phyloP scores from a whole-genome alignment of 2,888 invertebrate genomes.

The Suillia variegata region DNA sequence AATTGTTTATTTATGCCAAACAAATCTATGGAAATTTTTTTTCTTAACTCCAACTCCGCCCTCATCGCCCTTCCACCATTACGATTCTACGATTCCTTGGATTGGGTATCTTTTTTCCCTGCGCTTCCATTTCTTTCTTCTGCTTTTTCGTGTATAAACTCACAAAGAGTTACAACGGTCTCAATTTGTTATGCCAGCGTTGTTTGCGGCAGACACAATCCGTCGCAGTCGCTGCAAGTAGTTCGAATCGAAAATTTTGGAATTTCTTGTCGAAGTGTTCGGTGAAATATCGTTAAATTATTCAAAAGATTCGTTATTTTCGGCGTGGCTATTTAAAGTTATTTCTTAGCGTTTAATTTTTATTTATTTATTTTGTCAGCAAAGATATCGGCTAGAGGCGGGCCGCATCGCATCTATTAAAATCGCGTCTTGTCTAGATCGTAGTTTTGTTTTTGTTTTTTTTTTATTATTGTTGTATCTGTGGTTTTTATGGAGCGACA shows the following conservation, averaged over 20 bases:
- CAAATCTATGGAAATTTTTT: conserved; percentile 27
- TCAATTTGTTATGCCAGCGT: conserved; percentile 50
- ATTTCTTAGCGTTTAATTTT: background rate
- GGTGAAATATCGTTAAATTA: conserved; percentile 13
- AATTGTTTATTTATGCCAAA: conserved; percentile 51
- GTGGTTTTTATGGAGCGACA: too few species aligned
- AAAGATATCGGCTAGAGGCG: background rate
- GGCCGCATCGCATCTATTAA: background rate
- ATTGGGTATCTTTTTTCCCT: too few species aligned
- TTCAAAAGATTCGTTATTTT: background rate
- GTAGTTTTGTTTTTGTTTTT: background rate
- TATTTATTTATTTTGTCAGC: background rate
- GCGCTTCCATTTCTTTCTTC: conserved; percentile 12
- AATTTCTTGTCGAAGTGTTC: background rate
- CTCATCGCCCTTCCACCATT: background rate
- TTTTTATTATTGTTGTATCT: too few species aligned
- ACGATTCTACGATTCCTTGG: too few species aligned
- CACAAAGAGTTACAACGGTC: conserved; percentile 14
- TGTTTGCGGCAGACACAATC: conserved; percentile 24
- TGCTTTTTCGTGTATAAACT: background rate
- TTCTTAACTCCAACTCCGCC: conserved; percentile 15
- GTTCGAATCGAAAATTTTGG: too few species aligned
- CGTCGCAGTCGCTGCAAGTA: too few species aligned
- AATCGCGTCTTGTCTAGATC: too few species aligned
- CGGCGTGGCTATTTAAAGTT: too few species aligned